Evolutionary conservation across 1,140 invertebrate species (phyloP), one percentile per base, ranked within the genome.

Genomic region (Telenomus remus): DNA sequence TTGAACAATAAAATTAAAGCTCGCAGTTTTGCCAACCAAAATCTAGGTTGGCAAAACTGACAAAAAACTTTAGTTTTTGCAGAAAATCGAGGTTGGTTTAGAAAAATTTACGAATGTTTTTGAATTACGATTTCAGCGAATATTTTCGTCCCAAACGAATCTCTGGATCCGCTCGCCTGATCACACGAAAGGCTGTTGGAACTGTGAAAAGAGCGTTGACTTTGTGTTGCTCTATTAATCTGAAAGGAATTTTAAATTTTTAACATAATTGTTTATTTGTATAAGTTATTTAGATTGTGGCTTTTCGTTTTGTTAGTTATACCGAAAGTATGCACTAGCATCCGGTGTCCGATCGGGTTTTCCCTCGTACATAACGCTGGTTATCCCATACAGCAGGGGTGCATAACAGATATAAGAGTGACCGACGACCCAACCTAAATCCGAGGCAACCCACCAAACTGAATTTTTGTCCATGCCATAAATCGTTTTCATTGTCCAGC

Each of bases 341-440:
- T 98, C 94, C 0, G 96, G 96, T 0, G 96, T 98, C 55, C 95
- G 92, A 77, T 97, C 95, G 0, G 96, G 96, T 82, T 98, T 98
- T 1, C 97, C 97, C 88, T 98, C 97, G 86, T 96, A 98, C 87
- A 98, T 91, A 0, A 98, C 90, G 72, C 94, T 94, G 0, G 96
- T 97, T 34, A 93, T 89, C 0, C 96, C 93, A 72, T 93, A 92
- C 0, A 96, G 84, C 0, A 98, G 87, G 0, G 97, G 96, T 1
- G 92, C 96, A 78, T 98, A 98, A 82, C 95, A 96, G 56, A 97
- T 97, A 81, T 97, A 98, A 0, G 95, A 96, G 84, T 97, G 96
- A 1, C 96, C 96, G 1, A 97, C 96, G 0, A 98, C 95, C 97
- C 96, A 98, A 0, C 96, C 95, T 63, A 95, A 89, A 82, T 97